A percentile compares a stretch with the other conserved stretches of the same genome.
Evolutionary conservation across 2,888 invertebrate genomes (phyloP).

Genomic region (Hypolimnas misippus): DNA sequence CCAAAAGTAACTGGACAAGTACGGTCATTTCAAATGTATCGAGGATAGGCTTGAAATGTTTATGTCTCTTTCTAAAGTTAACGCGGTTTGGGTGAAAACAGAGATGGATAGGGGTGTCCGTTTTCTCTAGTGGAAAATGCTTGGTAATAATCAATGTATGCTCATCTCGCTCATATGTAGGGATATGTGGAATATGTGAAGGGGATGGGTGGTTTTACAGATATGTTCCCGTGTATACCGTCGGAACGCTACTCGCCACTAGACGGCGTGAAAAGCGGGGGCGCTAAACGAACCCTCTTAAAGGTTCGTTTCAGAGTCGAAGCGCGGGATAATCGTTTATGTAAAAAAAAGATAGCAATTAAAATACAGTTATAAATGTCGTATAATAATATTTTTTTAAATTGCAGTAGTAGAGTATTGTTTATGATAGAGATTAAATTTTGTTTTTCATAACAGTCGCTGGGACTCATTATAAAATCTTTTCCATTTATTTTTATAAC

Average conservation of each 20-base stretch:
- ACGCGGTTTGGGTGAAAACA: conserved; percentile 62
- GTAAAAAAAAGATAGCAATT: too few species aligned
- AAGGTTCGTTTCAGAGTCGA: conserved; percentile 34
- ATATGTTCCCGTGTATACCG: conserved; percentile 53
- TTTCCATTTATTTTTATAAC: too few species aligned
- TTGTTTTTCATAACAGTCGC: too few species aligned
- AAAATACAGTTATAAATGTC: too few species aligned
- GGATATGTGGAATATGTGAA: conserved; percentile 69
- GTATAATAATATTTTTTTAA: too few species aligned
- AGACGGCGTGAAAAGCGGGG: conserved; percentile 67
- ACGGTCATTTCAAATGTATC: conserved; percentile 73
- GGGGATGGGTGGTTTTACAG: conserved; percentile 67
- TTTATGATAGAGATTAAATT: too few species aligned
- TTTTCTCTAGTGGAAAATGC: conserved; percentile 74
- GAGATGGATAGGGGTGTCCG: conserved; percentile 77
- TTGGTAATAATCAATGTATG: conserved; percentile 67
- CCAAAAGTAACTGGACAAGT: conserved; percentile 55
- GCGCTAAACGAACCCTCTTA: conserved; percentile 38
- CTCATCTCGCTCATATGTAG: conserved; percentile 78
- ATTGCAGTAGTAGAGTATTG: too few species aligned
- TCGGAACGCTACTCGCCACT: conserved; percentile 74
- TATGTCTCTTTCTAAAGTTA: conserved; percentile 65
- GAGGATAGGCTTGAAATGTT: conserved; percentile 51
- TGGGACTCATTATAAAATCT: too few species aligned
- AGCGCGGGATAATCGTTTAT: neutral